These are phyloP conservation scores for Hirtodrosophila histrioides DNA, from an alignment of 2,888 invertebrate species.

Conservation along the genomic window DNA sequence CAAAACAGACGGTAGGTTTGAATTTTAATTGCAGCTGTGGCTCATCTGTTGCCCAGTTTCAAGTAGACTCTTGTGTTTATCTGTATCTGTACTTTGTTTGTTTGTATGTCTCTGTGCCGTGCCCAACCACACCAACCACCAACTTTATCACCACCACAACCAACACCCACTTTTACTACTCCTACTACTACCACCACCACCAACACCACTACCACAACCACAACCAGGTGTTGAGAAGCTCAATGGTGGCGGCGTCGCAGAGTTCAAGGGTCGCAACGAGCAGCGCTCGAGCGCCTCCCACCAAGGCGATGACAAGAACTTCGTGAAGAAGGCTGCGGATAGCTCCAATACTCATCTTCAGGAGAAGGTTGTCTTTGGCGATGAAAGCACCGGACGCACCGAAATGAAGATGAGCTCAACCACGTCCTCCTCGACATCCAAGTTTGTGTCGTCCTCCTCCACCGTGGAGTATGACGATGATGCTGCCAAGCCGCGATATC, in stretches of 20 bases:
- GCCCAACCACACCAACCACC: slow-evolving; percentile 60
- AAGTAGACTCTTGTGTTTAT: not conserved
- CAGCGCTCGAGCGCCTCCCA: slow-evolving; percentile 86
- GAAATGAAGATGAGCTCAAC: slow-evolving; percentile 83
- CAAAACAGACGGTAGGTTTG: slow-evolving; percentile 86
- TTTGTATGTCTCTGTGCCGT: slow-evolving; percentile 57
- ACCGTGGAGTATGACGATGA: slow-evolving; percentile 71
- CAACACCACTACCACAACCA: slow-evolving; percentile 51
- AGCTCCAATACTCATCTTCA: slow-evolving; percentile 85
- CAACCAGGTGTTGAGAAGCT: slow-evolving; percentile 87
- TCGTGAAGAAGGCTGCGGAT: slow-evolving; percentile 85
- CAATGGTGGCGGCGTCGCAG: slow-evolving; percentile 87
- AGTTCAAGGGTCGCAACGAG: slow-evolving; percentile 88
- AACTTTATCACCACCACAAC: slow-evolving; percentile 16
- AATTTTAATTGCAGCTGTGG: slow-evolving; percentile 1
- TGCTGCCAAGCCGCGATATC: slow-evolving; percentile 60
- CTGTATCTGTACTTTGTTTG: slow-evolving; percentile 44
- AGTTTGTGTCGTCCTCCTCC: slow-evolving; percentile 80
- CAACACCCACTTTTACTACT: slow-evolving; percentile 55
- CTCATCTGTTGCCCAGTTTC: too few species aligned
- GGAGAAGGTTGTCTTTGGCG: slow-evolving; percentile 85
- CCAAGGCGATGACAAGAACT: slow-evolving; percentile 86
- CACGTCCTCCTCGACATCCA: slow-evolving; percentile 81
- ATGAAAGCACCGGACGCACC: slow-evolving; percentile 85
- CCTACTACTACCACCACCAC: slow-evolving; percentile 54